Evolutionary conservation across 2,888 invertebrate genomes (phyloP), one percentile per base, ranked within the genome.

Genomic region (Trypoxylon attenuatum): DNA sequence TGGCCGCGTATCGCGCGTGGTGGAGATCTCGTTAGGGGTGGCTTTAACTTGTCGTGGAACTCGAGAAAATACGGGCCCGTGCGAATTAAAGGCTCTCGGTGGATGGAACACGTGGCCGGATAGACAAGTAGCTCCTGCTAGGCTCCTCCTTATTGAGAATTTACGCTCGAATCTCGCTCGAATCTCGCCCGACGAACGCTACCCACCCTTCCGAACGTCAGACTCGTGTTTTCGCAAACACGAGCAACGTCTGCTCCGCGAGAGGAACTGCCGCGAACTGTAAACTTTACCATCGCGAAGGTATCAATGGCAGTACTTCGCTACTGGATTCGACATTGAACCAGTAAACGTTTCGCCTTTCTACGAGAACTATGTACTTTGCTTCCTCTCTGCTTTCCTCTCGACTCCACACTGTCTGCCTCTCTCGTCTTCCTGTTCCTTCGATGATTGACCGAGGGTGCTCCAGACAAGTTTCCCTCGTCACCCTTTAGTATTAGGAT

Each of bases 21-120:
- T n/a, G 8, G 33, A 13, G 33, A 10, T 10, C 33, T 33, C n/a
- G 33, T 33, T n/a, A n/a, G 8, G 10, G 33, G n/a, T 33, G 0
- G 23, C n/a, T 15, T 16, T 46, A 19, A 25, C 22, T 27, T 25
- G 8, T 18, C 18, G 8, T 6, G 49, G n/a, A 43, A 52, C 65
- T 49, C 38, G 55, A 56, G 21, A 42, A 57, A 58, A 66, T 58
- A 57, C 57, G 49, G 33, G 38, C 3, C 22, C 15, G 29, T 33
- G 53, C 33, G 39, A 66, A 66, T 54, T 39, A 63, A 42, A 49
- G 46, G 53, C 13, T 38, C 50, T 33, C 13, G 8, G 8, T 41
- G 50, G 29, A 66, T 53, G 49, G 53, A 50, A 23, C 23, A 21
- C n/a, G 8, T 8, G 5, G 25, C 49, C 23, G 55, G 29, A 43